Evolutionary conservation across 2,888 invertebrate species (phyloP), one percentile per base, ranked within the genome.

Genomic region (Synergus laeviventris): DNA sequence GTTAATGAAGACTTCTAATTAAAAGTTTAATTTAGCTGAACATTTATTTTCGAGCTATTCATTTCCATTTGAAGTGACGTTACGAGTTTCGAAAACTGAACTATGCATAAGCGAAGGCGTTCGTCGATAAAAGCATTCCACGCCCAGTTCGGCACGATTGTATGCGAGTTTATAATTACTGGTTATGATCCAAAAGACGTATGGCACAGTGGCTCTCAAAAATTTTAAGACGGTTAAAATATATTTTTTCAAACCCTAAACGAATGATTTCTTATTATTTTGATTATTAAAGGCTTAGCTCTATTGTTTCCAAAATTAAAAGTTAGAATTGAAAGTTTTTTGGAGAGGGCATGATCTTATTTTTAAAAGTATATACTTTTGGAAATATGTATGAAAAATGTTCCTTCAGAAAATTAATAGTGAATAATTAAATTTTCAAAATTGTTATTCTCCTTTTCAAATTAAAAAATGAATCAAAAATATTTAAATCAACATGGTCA

Each of bases 61-160:
- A 38, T 62, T n/a, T 38, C 59, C 24, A 59, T 24, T 59, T 21
- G 38, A 64, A 18, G 24, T 24, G 42, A 66, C 45, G 21, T 70
- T 70, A 45, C 66, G 66, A 70, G 66, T 45, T 70, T 70, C 45
- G 24, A 31, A 70, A 70, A 70, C 66, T 70, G 45, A 62, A 38
- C 39, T 49, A 73, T 74, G 73, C 24, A 62, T 60, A 70, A 24
- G 31, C 45, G 66, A 70, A 70, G 66, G 66, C 66, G 66, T 70
- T 70, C 45, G 49, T 70, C 66, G 66, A 70, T 70, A 70, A 70
- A 70, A 70, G 66, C 45, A 70, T 45, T 70, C 83, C 86, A 87
- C 86, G 86, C 87, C 88, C 80, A 86, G 81, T 80, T 83, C 81
- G 64, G 80, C 83, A 83, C 86, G 87, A 87, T 86, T 83, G 83